Base-by-base conservation (phyloP, 2,888 invertebrate species). In the Tachina fera region DNA sequence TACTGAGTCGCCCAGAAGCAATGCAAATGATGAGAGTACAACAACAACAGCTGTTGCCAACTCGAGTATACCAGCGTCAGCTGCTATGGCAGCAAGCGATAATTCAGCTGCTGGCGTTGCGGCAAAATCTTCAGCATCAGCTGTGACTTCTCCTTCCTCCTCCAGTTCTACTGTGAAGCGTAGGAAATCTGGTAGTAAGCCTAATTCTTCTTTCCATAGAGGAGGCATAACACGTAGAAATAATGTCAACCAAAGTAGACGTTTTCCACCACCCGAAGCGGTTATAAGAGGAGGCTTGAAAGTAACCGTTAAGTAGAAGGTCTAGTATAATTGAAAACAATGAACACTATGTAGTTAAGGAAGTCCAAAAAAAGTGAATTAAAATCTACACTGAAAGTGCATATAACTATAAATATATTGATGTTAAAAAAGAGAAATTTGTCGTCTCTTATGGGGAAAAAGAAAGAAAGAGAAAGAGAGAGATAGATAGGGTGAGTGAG, bases 271-370 rank as follows among this genome's bases (percentile, higher is more conserved):
- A 1, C 89, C 92, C 5, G 92, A 92, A 72, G 90, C 92, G 19
- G 88, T 93, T 9, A 92, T 93, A 10, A 92, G 92, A 63, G 91
- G 91, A 16, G 92, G 91, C 8, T 87, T 92, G 9, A 91, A 91
- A 68, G 92, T 92, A 45, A 91, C 91, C 19, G 90, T 90, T 14
- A 89, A 90, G 22, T 88, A 72, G 87, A 11, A 5, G 49, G 88
- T 70, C 2, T 31, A 81, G 16, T 85, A 43, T 16, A 4, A n/a
- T 65, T 11, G 45, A 22, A 61, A 45, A 45, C 14, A 11, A 63
- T 0, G 6, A 13, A 31, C 5, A 4, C n/a, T 1, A 31, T 22
- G 2, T 14, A 19, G 31, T 9, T 45, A 13, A 5, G 22, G 8
- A 67, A 31, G 31, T 9, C 45, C 8, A 13, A 9, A 47, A 14